phyloP scores from a whole-genome alignment of 2,888 invertebrate genomes.

The Amaurobius ferox region DNA sequence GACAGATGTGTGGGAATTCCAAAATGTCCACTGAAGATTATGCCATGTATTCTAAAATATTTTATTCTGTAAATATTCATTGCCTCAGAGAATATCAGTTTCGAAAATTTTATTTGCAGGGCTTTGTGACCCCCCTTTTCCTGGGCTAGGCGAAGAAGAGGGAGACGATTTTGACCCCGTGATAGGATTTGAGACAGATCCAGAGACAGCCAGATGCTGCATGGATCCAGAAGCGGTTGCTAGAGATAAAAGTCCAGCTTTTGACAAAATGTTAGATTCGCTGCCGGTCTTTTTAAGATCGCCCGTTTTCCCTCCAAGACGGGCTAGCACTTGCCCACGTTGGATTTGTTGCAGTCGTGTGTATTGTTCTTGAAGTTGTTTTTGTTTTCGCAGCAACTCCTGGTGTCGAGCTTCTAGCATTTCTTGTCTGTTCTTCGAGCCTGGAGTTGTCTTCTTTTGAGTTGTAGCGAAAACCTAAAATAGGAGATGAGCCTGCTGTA shows the following conservation, averaged over 20 bases:
- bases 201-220: conserved; percentile 81
- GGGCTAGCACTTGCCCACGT: conserved; percentile 78
- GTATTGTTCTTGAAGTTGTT: conserved; percentile 93
- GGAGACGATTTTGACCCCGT: conserved; percentile 44
- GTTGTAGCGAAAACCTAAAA: conserved; percentile 45
- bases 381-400: conserved; percentile 91
- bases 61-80: background rate
- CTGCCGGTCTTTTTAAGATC: conserved; percentile 90
- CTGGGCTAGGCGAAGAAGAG: conserved; percentile 45
- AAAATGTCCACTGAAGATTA: no score
- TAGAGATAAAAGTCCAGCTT: conserved; percentile 86
- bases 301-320: conserved; percentile 74
- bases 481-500: no score
- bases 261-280: conserved; percentile 89
- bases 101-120: conserved; percentile 82
- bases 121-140: conserved; percentile 51
- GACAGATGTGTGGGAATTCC: background rate
- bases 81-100: conserved; percentile 89
- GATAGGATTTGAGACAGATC: conserved; percentile 60
- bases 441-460: conserved; percentile 43
- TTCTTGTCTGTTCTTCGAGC: conserved; percentile 76
- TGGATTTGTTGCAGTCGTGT: conserved; percentile 91
- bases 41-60: conserved; percentile 5
- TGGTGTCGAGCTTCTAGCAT: conserved; percentile 89
- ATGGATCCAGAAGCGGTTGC: conserved; percentile 79